Base-by-base conservation (phyloP, 2,888 invertebrate species). In the Orthonevra nobilis region DNA sequence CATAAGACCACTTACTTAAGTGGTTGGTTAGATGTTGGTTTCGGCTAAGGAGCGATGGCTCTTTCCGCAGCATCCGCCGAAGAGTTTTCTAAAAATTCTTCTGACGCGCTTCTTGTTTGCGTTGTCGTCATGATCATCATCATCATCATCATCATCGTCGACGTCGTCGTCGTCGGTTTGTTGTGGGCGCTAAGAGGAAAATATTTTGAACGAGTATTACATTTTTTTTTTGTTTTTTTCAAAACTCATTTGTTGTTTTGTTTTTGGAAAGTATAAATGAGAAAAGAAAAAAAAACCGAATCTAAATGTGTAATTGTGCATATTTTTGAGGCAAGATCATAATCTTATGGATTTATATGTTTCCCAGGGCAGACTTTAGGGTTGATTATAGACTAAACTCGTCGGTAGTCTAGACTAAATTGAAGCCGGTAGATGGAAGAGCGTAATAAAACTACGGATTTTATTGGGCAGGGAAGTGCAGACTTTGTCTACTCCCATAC, bases 281-380 rank as follows among this genome's bases (percentile, higher is more conserved):
- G n/a, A 10, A 20, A 52, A 64, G 75, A 70, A 42, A 75, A 63
- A 56, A 58, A 64, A 77, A 69, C 50, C 15, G 34, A 68, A 77
- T n/a, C n/a, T n/a, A n/a, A n/a, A n/a, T 64, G 32, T 64, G 28
- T 64, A 60, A 28, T 38, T 15, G 69, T 69, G 40, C 38, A 44
- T 46, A 60, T 52, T 68, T 75, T 56, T 40, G 10, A 61, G 14
- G 12, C 38, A 56, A 77, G 70, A 48, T 50, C 75, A 54, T 77
- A 77, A 77, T 77, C 58, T 77, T 40, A 3, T 9, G 20, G 72
- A 77, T 77, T 77, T 72, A 77, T 77, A 38, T 63, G n/a, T 38
- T 68, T 52, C 14, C 15, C 46, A 58, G 34, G 10, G 32, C 58
- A 20, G 40, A 56, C 58, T 48, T 30, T 44, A 48, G n/a, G 48